Evolutionary conservation across 2,113 vertebrate genomes (phyloP), one percentile per base, ranked within the genome.

Genomic region (Falco punctatus): DNA sequence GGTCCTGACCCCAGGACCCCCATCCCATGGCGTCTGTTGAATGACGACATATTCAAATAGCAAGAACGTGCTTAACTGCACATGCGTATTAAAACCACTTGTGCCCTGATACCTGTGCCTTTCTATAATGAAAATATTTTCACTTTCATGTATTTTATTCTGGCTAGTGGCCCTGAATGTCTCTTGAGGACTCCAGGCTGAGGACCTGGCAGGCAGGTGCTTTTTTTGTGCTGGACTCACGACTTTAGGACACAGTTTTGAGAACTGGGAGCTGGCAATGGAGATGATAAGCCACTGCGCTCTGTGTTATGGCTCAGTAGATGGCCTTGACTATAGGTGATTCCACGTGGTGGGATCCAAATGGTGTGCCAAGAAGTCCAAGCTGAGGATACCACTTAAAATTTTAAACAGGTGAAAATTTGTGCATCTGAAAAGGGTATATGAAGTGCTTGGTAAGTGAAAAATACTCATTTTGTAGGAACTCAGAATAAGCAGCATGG

Each of bases 51-150:
- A 17, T 1, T 78, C n/a, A 22, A 11, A 74, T 15, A 83, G 33
- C 33, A 65, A 70, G 87, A 64, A 65, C 0, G 0, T 9, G 7
- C 11, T 35, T 93, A 61, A 44, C 35, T 58, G 14, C 54, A 72
- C 0, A 0, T 21, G 32, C n/a, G 35, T 15, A 11, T 61, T 49
- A 54, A 70, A 88, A 65, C 44, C 11, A 28, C 69, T 54, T 67
- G 48, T 86, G 42, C 62, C 4, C 9, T 44, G 24, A 23, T 33
- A 59, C 21, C 38, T 16, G 24, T 24, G 52, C 26, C 48, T 81
- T 79, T 72, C 40, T 67, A 0, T 57, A 89, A 42, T 1, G 1
- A 38, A 51, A 71, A 28, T 32, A 22, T 23, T 73, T 88, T 90
- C 69, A 52, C 14, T 67, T 78, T 13, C 6, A 8, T 20, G 5